Percentiles rank a stretch among this genome's conserved stretches.
Conservation (phyloP, 2,888 invertebrate genomes). For the Caenorhabditis sp. region DNA sequence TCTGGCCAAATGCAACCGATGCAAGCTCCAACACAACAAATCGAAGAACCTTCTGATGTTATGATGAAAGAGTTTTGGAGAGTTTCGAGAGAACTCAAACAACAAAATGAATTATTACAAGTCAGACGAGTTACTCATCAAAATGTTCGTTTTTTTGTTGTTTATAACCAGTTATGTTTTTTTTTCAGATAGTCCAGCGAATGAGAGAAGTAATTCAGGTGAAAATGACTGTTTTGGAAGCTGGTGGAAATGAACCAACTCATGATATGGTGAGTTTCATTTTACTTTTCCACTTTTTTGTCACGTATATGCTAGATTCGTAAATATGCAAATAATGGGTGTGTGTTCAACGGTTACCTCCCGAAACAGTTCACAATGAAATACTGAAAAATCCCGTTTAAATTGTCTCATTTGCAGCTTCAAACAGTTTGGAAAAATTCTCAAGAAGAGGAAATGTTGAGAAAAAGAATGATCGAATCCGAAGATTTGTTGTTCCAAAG, state of each 20-base stretch:
- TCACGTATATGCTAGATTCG: too few species aligned
- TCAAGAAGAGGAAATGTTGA: not conserved
- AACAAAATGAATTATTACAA: not conserved
- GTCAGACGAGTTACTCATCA: not conserved
- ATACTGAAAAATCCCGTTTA: too few species aligned
- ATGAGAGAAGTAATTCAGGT: not conserved
- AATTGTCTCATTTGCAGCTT: not conserved
- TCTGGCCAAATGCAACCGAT: not conserved
- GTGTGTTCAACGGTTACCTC: too few species aligned
- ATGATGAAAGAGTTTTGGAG: not conserved
- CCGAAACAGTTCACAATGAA: too few species aligned
- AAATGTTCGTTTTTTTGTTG: not conserved
- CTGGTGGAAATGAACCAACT: not conserved
- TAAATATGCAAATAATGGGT: too few species aligned
- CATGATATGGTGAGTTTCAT: not conserved
- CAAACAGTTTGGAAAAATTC: not conserved
- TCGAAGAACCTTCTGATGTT: not conserved
- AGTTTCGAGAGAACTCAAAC: not conserved
- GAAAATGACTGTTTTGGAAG: conserved; percentile 1
- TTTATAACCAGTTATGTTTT: too few species aligned
- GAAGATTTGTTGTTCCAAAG: not conserved
- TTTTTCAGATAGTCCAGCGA: not conserved
- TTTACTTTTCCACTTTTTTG: not conserved
- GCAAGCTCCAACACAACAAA: not conserved
- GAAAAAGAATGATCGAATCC: not conserved